phyloP scores from a whole-genome alignment of 2,797 vertebrate genomes.

The Myiotriccus ornatus region DNA sequence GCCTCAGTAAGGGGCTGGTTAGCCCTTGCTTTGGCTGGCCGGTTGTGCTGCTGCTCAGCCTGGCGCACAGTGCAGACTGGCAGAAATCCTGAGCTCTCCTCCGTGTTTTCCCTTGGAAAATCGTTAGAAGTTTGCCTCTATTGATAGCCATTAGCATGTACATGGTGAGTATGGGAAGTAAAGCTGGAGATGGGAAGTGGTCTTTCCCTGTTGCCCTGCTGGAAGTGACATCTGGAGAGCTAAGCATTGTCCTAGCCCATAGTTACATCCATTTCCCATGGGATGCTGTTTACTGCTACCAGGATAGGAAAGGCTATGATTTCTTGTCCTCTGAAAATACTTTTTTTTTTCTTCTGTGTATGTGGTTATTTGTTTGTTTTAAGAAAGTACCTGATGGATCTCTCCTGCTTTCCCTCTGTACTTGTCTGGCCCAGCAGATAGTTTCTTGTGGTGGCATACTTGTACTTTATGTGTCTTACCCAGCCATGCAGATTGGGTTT shows the following conservation, averaged over 20 bases:
- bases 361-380: background rate
- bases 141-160: background rate
- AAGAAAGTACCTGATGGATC: background rate
- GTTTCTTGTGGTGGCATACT: background rate
- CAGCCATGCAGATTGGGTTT: background rate
- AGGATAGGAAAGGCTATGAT: background rate
- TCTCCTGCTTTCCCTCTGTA: background rate
- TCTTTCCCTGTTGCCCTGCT: background rate
- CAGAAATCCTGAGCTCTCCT: background rate
- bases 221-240: background rate
- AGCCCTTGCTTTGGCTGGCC: background rate
- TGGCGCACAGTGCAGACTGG: accelerated
- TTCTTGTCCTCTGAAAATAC: background rate
- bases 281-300: background rate
- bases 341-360: too few species aligned
- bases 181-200: background rate
- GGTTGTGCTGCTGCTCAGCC: background rate
- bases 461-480: background rate
- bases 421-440: background rate
- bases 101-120: background rate
- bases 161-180: background rate
- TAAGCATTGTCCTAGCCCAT: background rate
- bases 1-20: background rate
- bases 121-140: background rate
- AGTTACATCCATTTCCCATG: background rate